Conservation (phyloP, 1,140 invertebrate genomes). For the Gonatopus flavifemur region DNA sequence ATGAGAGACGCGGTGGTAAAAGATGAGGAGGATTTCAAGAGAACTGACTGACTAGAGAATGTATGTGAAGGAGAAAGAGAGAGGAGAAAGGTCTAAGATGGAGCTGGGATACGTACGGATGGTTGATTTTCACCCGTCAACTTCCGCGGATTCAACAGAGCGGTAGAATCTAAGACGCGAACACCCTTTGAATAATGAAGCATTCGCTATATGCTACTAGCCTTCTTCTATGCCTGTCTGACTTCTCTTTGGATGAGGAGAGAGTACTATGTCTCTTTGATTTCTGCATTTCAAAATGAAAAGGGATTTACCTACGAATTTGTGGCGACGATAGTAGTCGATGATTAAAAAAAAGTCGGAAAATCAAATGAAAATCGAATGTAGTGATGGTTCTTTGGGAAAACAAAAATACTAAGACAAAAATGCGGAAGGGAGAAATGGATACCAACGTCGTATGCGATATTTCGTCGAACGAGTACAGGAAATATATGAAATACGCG, state of each 20-base stretch:
- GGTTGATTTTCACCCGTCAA: slow-evolving; percentile 45
- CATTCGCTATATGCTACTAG: no score
- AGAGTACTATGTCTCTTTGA: slow-evolving; percentile 26
- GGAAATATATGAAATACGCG: slow-evolving; percentile 45
- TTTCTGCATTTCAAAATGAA: slow-evolving; percentile 6
- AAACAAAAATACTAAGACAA: no score
- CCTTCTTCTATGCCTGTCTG: slow-evolving; percentile 39
- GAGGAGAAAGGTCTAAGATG: slow-evolving; percentile 14
- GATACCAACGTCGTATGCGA: no score
- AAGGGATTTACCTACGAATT: slow-evolving; percentile 33
- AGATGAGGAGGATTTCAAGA: slow-evolving; percentile 5
- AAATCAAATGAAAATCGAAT: no score
- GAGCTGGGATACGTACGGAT: slow-evolving; percentile 22
- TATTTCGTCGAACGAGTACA: slow-evolving; percentile 44
- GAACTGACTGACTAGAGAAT: slow-evolving; percentile 1
- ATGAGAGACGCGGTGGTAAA: slow-evolving; percentile 13
- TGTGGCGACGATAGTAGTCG: slow-evolving; percentile 33
- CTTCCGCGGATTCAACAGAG: slow-evolving; percentile 42
- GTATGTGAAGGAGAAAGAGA: background rate
- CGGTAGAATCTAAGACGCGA: slow-evolving; percentile 49
- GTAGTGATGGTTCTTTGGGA: no score
- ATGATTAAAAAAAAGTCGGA: no score
- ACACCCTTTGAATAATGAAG: slow-evolving; percentile 57
- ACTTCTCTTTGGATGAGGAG: slow-evolving; percentile 33
- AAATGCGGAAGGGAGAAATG: no score